Conservation (phyloP, 2,888 invertebrate genomes). For the Tineola bisselliella region DNA sequence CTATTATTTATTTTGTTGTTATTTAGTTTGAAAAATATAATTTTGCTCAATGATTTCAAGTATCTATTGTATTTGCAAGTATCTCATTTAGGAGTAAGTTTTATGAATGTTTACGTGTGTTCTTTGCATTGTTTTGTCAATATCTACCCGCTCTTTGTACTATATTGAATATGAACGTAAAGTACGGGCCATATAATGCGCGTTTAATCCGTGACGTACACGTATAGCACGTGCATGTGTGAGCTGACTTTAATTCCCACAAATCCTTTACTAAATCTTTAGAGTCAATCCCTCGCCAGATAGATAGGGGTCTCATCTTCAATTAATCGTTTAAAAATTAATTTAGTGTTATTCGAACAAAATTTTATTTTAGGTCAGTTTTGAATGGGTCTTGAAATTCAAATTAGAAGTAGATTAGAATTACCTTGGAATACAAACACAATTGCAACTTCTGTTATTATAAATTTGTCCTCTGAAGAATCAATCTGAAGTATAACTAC, state of each 20-base stretch:
- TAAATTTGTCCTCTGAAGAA: not conserved
- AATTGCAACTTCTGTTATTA: not conserved
- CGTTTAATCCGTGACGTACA: no score
- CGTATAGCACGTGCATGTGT: no score
- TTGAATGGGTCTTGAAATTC: conserved; percentile 19
- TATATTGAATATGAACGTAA: not conserved
- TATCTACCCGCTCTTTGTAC: not conserved
- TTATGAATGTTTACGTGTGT: conserved; percentile 10
- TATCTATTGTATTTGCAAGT: conserved; percentile 45
- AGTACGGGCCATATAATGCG: no score
- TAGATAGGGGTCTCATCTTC: conserved; percentile 38
- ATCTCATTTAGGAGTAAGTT: conserved; percentile 37
- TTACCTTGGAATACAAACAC: not conserved
- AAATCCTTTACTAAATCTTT: not conserved
- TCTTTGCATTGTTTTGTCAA: not conserved
- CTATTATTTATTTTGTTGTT: conserved; percentile 20
- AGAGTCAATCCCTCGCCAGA: conserved; percentile 50
- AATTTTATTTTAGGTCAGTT: not conserved
- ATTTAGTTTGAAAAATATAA: conserved; percentile 20
- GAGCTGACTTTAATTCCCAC: not conserved
- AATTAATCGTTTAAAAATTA: conserved; percentile 1
- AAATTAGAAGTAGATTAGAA: conserved; percentile 31
- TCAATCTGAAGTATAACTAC: conserved; percentile 64
- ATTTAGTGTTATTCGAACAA: conserved; percentile 2
- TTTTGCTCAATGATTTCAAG: conserved; percentile 56